Evolutionary conservation across 2,888 invertebrate species (phyloP), one percentile per base, ranked within the genome.

Genomic region (Lasioglossum zephyrum): DNA sequence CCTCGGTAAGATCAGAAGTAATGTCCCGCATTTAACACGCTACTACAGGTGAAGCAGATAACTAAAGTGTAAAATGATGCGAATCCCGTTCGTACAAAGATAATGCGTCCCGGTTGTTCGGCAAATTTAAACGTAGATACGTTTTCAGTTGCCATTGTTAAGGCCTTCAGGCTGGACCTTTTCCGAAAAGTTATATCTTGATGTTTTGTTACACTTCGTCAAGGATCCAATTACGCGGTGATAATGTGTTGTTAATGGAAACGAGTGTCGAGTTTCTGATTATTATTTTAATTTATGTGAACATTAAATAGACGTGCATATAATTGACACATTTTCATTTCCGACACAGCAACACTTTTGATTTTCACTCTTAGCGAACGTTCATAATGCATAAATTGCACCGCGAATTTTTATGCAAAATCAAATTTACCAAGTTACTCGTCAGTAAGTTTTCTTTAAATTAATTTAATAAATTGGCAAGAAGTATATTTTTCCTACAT

Each of bases 1-100:
- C 81, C 78, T 47, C n/a, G n/a, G 69, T 53, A 84, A 80, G 86
- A 87, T 87, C 80, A 47, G 63, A 82, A 44, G 70, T 85, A 88
- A 88, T 81, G 77, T 79, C 36, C 77, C 47, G 31, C 79, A 47
- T 49, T 79, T 75, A 79, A 87, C 69, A 72, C 41, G 44, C 49
- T 73, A 44, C 81, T 73, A 75, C 39, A 41, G 82, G 77, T 72
- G 81, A 86, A 84, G 76, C 80, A 73, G 31, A 70, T 72, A 57
- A 77, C 77, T n/a, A 4, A 47, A 60, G 53, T 49, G 39, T 77
- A 77, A 79, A 69, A 53, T 26, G 41, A 76, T 39, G 22, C n/a
- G 60, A 77, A 73, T 69, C 39, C 53, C 31, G 39, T 41, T 69
- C 39, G 22, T 39, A 39, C 22, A 4, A 69, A 69, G 69, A 39